Conservation (phyloP, 2,888 invertebrate genomes). For the Chouioia cunea region DNA sequence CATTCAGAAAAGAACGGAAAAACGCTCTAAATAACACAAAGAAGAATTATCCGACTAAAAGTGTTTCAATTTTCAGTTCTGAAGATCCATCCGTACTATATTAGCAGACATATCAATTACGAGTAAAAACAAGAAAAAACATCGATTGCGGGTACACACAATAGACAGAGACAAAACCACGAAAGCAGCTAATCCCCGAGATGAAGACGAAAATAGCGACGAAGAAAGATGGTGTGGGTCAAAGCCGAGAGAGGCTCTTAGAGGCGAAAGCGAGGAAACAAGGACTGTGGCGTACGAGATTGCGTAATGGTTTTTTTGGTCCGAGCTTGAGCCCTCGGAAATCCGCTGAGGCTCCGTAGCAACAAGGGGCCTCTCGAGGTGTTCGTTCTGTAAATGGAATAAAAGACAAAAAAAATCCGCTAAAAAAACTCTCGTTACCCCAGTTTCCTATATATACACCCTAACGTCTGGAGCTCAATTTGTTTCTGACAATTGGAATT, state of each 20-base stretch:
- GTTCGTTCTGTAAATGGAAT: slow-evolving; percentile 30
- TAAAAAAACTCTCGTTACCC: slow-evolving; percentile 29
- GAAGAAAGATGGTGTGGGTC: slow-evolving; percentile 25
- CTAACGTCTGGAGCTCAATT: slow-evolving; percentile 4
- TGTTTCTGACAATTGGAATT: slow-evolving; percentile 28
- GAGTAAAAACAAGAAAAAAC: no score
- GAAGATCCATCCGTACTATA: no score
- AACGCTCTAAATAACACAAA: no score
- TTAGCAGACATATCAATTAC: no score
- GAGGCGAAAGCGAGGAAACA: background rate
- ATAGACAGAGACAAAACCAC: slow-evolving; percentile 2
- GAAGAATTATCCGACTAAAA: no score
- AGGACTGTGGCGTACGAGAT: background rate
- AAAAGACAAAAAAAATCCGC: background rate
- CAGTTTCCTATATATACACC: slow-evolving; percentile 24
- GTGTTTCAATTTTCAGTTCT: no score
- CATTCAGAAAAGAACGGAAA: no score
- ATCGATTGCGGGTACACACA: no score
- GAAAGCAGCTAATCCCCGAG: slow-evolving; percentile 29
- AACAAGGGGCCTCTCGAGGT: slow-evolving; percentile 11
- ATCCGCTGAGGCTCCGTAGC: slow-evolving; percentile 30
- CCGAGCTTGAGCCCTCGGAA: slow-evolving; percentile 27
- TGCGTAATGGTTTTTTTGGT: slow-evolving; percentile 31
- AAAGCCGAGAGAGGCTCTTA: background rate
- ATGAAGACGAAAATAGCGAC: slow-evolving; percentile 27